phyloP scores from a whole-genome alignment of 2,888 invertebrate species.

The Drosophila nr. perissopoda region DNA sequence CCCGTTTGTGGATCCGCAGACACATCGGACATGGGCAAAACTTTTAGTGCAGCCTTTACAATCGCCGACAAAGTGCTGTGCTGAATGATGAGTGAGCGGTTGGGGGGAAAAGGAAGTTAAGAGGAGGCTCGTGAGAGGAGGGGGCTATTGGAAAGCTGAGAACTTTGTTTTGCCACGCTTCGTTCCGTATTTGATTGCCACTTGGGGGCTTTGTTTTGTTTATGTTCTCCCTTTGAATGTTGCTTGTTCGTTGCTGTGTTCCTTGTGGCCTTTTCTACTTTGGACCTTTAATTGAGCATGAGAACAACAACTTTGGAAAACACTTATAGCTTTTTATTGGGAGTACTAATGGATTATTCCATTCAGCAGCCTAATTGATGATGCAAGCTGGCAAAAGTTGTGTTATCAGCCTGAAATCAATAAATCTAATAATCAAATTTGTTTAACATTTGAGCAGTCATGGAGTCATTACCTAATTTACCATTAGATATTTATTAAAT shows the following conservation, averaged over 20 bases:
- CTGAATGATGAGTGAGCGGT: background rate
- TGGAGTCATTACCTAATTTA: background rate
- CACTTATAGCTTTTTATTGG: conserved; percentile 44
- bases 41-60: conserved; percentile 21
- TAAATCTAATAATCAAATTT: background rate
- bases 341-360: background rate
- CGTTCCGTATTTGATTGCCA: conserved; percentile 42
- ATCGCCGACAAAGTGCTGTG: conserved; percentile 33
- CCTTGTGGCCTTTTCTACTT: background rate
- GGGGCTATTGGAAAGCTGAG: conserved; percentile 1
- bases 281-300: conserved; percentile 35
- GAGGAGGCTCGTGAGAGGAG: background rate
- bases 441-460: background rate
- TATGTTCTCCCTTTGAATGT: conserved; percentile 15
- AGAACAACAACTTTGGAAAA: conserved; percentile 27
- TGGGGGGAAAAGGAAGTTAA: background rate
- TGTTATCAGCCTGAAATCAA: no score
- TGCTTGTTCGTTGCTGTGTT: conserved; percentile 16
- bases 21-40: conserved; percentile 18
- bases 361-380: background rate
- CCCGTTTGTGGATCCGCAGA: conserved; percentile 10
- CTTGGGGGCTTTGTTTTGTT: conserved; percentile 41
- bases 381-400: background rate
- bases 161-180: conserved; percentile 41
- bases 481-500: background rate